Conservation (phyloP, 2,113 vertebrate species). For the Mandrillus leucophaeus region DNA sequence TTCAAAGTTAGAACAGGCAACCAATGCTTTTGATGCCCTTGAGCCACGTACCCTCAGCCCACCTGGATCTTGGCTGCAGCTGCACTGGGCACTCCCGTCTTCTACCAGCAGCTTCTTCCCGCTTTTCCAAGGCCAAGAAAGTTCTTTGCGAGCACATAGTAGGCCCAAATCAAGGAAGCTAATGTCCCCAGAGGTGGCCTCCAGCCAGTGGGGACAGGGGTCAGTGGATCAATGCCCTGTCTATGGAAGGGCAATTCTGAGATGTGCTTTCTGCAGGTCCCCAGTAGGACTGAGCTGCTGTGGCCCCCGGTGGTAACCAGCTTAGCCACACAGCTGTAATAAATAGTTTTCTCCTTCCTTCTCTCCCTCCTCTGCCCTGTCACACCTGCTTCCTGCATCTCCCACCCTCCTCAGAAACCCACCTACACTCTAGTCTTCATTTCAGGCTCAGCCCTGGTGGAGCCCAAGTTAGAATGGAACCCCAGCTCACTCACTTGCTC, state of each 20-base stretch:
- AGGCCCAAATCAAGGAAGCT: not conserved
- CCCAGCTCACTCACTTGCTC: too few relatives aligned
- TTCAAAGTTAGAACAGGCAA: not conserved
- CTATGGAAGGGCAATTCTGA: not conserved
- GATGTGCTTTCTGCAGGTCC: not conserved
- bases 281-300: accelerated
- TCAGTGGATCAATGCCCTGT: not conserved
- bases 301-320: accelerated
- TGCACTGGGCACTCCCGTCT: too few relatives aligned
- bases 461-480: not conserved
- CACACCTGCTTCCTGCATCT: not conserved
- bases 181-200: not conserved
- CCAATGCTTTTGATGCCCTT: accelerated
- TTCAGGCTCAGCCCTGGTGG: too few relatives aligned
- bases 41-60: not conserved
- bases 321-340: accelerated
- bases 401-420: not conserved
- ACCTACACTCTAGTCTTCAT: not conserved
- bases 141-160: accelerated
- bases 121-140: not conserved
- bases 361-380: not conserved
- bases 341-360: not conserved
- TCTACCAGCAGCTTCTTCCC: not conserved
- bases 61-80: not conserved
- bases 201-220: not conserved